phyloP scores from a whole-genome alignment of 2,888 invertebrate species.

The Rhagonycha fulva region DNA sequence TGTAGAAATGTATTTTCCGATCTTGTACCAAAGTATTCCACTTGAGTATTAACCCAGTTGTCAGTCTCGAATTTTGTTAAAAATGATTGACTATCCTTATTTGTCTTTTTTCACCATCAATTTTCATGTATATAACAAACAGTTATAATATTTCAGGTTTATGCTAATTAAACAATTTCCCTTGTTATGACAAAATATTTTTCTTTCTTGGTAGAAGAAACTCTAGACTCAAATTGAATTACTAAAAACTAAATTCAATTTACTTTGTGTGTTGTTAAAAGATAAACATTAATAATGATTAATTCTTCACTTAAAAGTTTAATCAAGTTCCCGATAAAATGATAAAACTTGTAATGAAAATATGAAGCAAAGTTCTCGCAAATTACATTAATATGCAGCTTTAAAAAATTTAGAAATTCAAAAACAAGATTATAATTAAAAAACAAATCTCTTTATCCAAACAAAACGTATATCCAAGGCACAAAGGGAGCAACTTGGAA shows the following conservation, averaged over 20 bases:
- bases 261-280: background rate
- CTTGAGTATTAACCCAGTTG: background rate
- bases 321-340: background rate
- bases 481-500: conserved; percentile 21
- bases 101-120: background rate
- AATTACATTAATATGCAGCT: conserved; percentile 12
- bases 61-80: background rate
- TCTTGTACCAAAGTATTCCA: background rate
- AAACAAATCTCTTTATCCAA: conserved; percentile 25
- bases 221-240: background rate
- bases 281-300: background rate
- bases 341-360: conserved; percentile 5
- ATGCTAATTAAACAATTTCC: background rate
- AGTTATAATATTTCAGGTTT: background rate
- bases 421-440: conserved; percentile 17
- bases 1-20: background rate
- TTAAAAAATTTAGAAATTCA: conserved; percentile 11
- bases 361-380: background rate
- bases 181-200: background rate
- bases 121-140: background rate
- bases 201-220: background rate
- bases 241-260: background rate
- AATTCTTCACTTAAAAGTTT: background rate
- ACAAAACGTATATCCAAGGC: conserved; percentile 20
- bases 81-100: background rate